Evolutionary conservation across 2,888 invertebrate species (phyloP).

Genomic region (Thecophora atra): DNA sequence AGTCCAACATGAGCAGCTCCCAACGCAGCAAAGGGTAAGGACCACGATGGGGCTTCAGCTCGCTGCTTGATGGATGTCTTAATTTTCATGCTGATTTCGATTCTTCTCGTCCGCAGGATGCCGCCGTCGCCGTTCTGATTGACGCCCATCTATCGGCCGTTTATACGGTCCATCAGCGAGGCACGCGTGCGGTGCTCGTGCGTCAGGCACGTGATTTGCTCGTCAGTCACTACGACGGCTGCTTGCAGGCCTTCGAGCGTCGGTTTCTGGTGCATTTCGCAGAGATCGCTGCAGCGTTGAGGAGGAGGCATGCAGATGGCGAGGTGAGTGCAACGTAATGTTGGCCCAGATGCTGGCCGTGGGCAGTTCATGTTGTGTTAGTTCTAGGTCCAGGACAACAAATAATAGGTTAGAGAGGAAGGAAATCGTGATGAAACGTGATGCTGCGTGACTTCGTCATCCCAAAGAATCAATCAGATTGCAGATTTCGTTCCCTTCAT

Average conservation of each 20-base stretch:
- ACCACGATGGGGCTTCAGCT: background rate
- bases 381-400: background rate
- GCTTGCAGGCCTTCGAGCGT: slow-evolving; percentile 71
- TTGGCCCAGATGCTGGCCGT: background rate
- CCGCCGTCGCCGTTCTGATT: slow-evolving; percentile 65
- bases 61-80: slow-evolving; percentile 9
- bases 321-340: slow-evolving; percentile 57
- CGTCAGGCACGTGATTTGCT: slow-evolving; percentile 76
- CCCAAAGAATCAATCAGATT: too few species aligned
- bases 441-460: too few species aligned
- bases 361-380: background rate
- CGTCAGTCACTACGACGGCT: slow-evolving; percentile 73
- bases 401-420: too few species aligned
- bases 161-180: slow-evolving; percentile 71
- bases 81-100: slow-evolving; percentile 4
- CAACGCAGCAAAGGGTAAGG: slow-evolving; percentile 38
- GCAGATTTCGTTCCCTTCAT: too few species aligned
- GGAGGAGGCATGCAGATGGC: slow-evolving; percentile 63
- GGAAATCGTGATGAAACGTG: too few species aligned
- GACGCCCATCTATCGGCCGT: slow-evolving; percentile 73
- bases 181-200: slow-evolving; percentile 71
- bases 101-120: slow-evolving; percentile 47
- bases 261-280: slow-evolving; percentile 73
- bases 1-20: slow-evolving; percentile 41
- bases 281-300: slow-evolving; percentile 69